Base-by-base conservation (phyloP, 2,888 invertebrate species). In the Caprella mutica region DNA sequence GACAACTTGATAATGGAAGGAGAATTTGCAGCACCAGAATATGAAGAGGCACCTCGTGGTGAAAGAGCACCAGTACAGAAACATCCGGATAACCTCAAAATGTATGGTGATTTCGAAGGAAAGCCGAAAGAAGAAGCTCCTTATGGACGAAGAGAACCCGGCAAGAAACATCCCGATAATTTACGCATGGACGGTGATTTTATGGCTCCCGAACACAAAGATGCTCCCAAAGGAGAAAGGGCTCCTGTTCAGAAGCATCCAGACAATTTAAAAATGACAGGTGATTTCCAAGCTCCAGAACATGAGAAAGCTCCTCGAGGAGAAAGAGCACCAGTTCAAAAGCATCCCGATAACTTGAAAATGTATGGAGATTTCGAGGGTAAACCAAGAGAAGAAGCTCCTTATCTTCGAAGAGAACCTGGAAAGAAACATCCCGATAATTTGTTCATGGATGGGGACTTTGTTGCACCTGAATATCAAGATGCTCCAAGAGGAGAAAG, bases 281-380 rank as follows among this genome's bases (percentile, higher is more conserved):
- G 80, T 9, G 78, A 82, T 24, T 83, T 83, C 69, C 72, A 71
- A 76, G 79, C 79, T 17, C 53, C 35, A 68, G 81, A 79, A 5
- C 67, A 72, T 4, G 69, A 70, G 9, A 71, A 72, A 69, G 67
- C 67, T 0, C 75, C 75, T 1, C 23, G 33, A 6, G 62, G 55
- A 2, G 58, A 59, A 5, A 19, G 57, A 8, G 59, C 33, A 5
- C 65, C 70, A 39, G 69, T 71, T 9, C 50, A 33, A 78, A 79
- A 65, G 73, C 58, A 58, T 48, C 55, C 55, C 9, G 61, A 61
- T 9, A 60, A 60, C 38, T 52, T 64, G 4, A 52, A 38, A 17
- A 58, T 60, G 51, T 55, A 44, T 30, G 66, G 66, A 5, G 55
- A 58, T 17, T 64, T 65, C 30, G 56, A 58, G n/a, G 61, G 27